A percentile compares a stretch with the other conserved stretches of the same genome.
Evolutionary conservation across 1,140 invertebrate species (phyloP).

Genomic region (Patella vulgata): DNA sequence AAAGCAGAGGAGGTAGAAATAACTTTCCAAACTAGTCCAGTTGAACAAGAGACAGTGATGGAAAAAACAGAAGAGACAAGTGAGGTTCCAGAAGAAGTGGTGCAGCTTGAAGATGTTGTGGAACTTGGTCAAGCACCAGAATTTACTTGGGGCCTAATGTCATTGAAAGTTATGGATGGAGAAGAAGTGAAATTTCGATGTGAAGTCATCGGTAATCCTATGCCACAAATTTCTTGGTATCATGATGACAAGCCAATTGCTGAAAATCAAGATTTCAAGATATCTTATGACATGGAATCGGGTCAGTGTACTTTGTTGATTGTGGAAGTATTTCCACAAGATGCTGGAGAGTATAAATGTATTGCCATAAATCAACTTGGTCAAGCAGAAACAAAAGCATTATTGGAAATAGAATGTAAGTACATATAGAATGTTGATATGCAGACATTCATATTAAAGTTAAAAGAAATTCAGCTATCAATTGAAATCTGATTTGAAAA

Average conservation of each 20-base stretch:
- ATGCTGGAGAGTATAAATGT: slow-evolving; percentile 93
- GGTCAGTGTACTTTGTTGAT: slow-evolving; percentile 57
- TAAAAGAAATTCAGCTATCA: too few relatives aligned
- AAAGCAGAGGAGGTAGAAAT: slow-evolving; percentile 46
- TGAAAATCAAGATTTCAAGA: slow-evolving; percentile 61
- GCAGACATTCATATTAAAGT: too few relatives aligned
- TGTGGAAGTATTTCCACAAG: slow-evolving; percentile 80
- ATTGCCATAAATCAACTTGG: slow-evolving; percentile 90
- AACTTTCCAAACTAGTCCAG: slow-evolving; percentile 35
- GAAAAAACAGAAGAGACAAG: slow-evolving; percentile 27
- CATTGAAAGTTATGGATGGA: slow-evolving; percentile 89
- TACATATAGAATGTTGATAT: too few relatives aligned
- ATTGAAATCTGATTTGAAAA: too few relatives aligned
- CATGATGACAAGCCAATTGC: slow-evolving; percentile 83
- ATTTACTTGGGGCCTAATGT: slow-evolving; percentile 78
- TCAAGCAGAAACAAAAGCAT: slow-evolving; percentile 82
- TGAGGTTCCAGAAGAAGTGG: slow-evolving; percentile 37
- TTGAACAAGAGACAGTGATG: slow-evolving; percentile 18
- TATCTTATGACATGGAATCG: slow-evolving; percentile 53
- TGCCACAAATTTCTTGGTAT: slow-evolving; percentile 60
- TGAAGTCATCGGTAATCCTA: slow-evolving; percentile 53
- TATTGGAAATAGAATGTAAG: slow-evolving; percentile 78
- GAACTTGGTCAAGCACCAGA: slow-evolving; percentile 76
- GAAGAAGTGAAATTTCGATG: slow-evolving; percentile 80
- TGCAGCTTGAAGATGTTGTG: slow-evolving; percentile 42